A percentile compares a stretch with the other conserved stretches of the same genome.
phyloP scores from a whole-genome alignment of 2,888 invertebrate genomes.

The Euzetes globulus region DNA sequence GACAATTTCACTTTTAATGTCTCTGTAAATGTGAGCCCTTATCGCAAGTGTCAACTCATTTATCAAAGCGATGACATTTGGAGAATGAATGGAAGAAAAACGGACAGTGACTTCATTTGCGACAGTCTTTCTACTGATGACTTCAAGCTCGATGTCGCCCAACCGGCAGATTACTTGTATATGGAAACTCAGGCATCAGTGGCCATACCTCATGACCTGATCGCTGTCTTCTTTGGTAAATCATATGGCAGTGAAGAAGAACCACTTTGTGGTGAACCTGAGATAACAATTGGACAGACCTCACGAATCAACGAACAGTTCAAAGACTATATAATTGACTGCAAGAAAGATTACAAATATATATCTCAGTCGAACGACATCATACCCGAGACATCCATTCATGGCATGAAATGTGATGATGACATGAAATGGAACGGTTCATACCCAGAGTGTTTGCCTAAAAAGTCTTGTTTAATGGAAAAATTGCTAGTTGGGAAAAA shows the following conservation, averaged over 20 bases:
- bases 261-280: conserved; percentile 34
- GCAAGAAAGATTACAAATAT: conserved; percentile 6
- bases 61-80: conserved; percentile 31
- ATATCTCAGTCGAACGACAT: no score
- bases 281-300: neutral
- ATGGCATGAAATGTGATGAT: conserved; percentile 21
- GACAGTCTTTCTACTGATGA: neutral
- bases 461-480: neutral
- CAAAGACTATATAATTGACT: conserved; percentile 29
- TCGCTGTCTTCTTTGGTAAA: conserved; percentile 31
- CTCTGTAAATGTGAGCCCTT: conserved; percentile 18
- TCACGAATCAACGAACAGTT: conserved; percentile 16
- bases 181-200: conserved; percentile 28
- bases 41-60: conserved; percentile 22
- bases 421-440: conserved; percentile 34
- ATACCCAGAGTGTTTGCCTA: conserved; percentile 17
- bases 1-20: conserved; percentile 17
- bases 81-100: conserved; percentile 26
- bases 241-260: conserved; percentile 25
- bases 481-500: neutral
- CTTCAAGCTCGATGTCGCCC: neutral
- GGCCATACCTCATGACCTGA: conserved; percentile 23
- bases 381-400: neutral
- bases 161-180: conserved; percentile 28
- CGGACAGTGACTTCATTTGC: conserved; percentile 29